Base-by-base conservation (phyloP, 2,888 invertebrate genomes). In the Drosophila lacicola region DNA sequence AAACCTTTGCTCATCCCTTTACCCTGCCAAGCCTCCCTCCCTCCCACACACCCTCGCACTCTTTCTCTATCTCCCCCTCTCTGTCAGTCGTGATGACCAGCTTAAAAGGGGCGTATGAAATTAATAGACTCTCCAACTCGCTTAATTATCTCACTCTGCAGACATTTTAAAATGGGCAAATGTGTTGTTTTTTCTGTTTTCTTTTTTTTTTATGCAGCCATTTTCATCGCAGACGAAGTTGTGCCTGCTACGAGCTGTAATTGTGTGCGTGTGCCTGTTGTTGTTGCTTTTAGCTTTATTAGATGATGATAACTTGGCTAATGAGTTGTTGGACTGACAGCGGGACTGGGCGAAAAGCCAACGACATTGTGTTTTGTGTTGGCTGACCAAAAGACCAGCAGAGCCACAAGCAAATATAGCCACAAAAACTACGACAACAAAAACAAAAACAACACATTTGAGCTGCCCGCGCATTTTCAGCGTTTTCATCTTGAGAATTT, bases 231-330 rank as follows among this genome's bases (percentile, higher is more conserved):
- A 55, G 56, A 39, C 56, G 64, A 39, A 61, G 61, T 37, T 76
- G 39, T 39, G 39, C 39, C 39, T 39, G 39, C 14, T 14, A 17
- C 25, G 37, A 39, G 17, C 13, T 13, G 50, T 47, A 39, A 19
- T 47, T 57, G 64, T 60, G 82, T 67, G 68, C 65, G 69, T 65
- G 79, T 64, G 19, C 6, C 13, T 70, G 67, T 66, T 70, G 68
- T 42, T 65, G 64, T 14, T 57, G 36, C 11, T 63, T 39, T 51
- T 65, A 47, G 73, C 75, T 87, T 84, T 80, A 87, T 87, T 79
- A 85, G 88, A 74, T 87, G 80, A 82, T 87, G 82, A 85, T 85
- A 85, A 80, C 85, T 76, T 85, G 82, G 82, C 85, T 85, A 85
- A 85, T 87, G 88, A 87, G 88, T 74, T 84, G 84, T 46, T 69